Evolutionary conservation across 1,140 invertebrate species (phyloP), one percentile per base, ranked within the genome.

Genomic region (Cherax quadricarinatus): DNA sequence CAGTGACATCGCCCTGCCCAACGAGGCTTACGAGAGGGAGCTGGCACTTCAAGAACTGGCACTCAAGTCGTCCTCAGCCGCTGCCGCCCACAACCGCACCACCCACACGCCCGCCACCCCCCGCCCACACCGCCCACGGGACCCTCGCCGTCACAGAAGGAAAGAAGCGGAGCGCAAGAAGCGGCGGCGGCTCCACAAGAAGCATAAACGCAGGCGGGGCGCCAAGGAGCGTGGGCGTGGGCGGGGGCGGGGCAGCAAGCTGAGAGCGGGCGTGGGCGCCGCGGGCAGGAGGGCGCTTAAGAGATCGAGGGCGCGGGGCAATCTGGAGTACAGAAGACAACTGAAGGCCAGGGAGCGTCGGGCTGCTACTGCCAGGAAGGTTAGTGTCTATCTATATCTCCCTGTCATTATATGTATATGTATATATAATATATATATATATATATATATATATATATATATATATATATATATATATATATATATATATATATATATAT

Each of bases 311-410:
- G 83, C 82, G 30, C 16, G 83, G 24, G 83, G 89, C n/a, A 91
- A 4, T 70, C 9, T 79, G 4, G 82, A 91, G 51, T 12, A 91
- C 66, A 53, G 89, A 51, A 51, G 83, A 60, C 51, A 79, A 21
- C 10, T 85, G 70, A 75, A n/a, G 70, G 82, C 49, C 18, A 75
- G 89, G 41, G 89, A 66, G 48, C 62, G 89, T 41, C 48, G 89
- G 48, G 89, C 89, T 4, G 89, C 89, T 12, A 91, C 89, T 0
- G 89, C 89, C 0, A 91, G 89, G 53, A 91, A 91, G 89, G 89
- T 91, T 9, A 85, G 89, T 79, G 18, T 12, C 10, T 16, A n/a
- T n/a, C n/a, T n/a, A n/a, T n/a, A n/a, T n/a, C n/a, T 7, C 21
- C 12, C n/a, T n/a, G n/a, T n/a, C n/a, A n/a, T n/a, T n/a, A n/a